Base-by-base conservation (phyloP, 2,888 invertebrate genomes). In the Amphipoea lucens region DNA sequence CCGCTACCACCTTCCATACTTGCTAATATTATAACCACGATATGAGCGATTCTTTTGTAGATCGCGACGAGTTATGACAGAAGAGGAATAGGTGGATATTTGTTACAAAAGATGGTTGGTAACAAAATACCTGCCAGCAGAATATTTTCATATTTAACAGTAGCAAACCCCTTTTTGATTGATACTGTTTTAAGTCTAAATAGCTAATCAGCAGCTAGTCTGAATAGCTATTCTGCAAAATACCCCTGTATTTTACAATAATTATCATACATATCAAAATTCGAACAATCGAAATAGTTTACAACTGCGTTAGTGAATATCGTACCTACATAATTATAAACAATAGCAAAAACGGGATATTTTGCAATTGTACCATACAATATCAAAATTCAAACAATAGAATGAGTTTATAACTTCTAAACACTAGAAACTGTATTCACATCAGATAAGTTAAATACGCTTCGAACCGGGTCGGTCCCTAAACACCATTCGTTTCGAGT, bases 361-460 rank as follows among this genome's bases (percentile, higher is more conserved):
- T 69, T 70, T 42, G 42, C 20, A 36, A 69, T 29, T 9, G 12
- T 45, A 62, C 3, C n/a, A 57, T 83, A 87, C 83, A 48, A 48
- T 70, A 73, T 73, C 63, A 74, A 79, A 76, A 76, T 81, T 76
- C 76, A 74, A 68, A 85, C 57, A 74, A 20, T 36, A 23, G 17
- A 71, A 76, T 81, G 67, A 54, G 86, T 76, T 77, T 76, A 40
- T 42, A 81, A 70, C 73, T 74, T 65, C 42, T 40, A 57, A 76
- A 77, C 51, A 76, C 67, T 83, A 71, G 71, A 68, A 77, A 76
- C 81, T 74, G 65, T 78, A 78, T 87, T 87, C 63, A 74, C 51
- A 78, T 70, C 63, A 77, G 76, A 75, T 73, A 83, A 77, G 74
- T 79, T 86, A 54, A 60, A 85, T 78, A 87, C 42, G 48, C 67